phyloP scores from a whole-genome alignment of 2,888 invertebrate genomes.

The Epsilonema sp. region DNA sequence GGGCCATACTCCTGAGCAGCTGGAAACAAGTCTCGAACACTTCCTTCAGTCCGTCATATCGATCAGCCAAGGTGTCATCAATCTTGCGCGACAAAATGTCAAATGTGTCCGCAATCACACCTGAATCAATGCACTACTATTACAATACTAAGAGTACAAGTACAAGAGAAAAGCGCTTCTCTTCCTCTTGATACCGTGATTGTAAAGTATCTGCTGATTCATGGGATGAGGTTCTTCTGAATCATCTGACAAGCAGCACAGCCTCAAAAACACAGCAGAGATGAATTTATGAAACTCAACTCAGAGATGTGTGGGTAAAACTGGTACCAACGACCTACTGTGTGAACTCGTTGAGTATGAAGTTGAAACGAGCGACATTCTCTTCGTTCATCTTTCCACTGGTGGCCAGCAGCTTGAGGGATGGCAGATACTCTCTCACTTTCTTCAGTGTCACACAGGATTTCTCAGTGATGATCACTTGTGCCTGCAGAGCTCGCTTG shows the following conservation, averaged over 20 bases:
- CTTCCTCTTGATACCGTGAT: conserved; percentile 32
- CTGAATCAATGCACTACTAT: too few relatives aligned
- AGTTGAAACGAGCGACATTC: conserved; percentile 15
- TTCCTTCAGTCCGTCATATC: background rate
- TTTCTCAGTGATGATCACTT: conserved; percentile 30
- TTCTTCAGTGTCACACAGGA: conserved; percentile 29
- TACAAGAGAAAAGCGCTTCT: too few relatives aligned
- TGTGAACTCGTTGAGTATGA: conserved; percentile 19
- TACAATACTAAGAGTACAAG: too few relatives aligned
- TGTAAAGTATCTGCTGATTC: conserved; percentile 32
- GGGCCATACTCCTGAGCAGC: background rate
- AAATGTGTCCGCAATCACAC: conserved; percentile 18
- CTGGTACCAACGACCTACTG: too few relatives aligned
- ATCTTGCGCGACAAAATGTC: conserved; percentile 23
- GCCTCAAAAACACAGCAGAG: conserved; percentile 14
- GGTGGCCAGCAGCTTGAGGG: conserved; percentile 9
- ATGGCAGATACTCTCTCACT: conserved; percentile 17
- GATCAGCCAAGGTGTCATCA: background rate
- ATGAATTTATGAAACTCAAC: too few relatives aligned
- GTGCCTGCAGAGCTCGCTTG: conserved; percentile 25
- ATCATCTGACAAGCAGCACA: conserved; percentile 30
- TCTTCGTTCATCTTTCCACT: conserved; percentile 27
- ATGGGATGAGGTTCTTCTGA: conserved; percentile 29
- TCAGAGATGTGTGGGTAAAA: too few relatives aligned
- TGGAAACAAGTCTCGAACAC: background rate